These are phyloP conservation scores for Triops cancriformis DNA, from an alignment of 1,140 invertebrate genomes.

Conservation along the genomic window DNA sequence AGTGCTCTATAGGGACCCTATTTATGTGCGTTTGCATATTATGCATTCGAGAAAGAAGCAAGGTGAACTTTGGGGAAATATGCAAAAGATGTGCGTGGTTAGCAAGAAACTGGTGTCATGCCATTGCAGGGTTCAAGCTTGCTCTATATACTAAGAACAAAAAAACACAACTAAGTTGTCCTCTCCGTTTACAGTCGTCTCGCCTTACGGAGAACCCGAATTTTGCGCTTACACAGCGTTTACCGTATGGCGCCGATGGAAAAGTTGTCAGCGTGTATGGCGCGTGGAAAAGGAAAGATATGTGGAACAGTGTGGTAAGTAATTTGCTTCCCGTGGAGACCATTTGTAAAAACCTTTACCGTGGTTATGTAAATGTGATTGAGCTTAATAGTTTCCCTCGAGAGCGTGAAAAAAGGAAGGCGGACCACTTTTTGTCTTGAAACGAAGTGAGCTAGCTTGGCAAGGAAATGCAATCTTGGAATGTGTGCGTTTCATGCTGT, in stretches of 20 bases:
- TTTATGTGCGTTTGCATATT: neutral
- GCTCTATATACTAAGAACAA: neutral
- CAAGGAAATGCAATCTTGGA: neutral
- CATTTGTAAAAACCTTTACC: conserved; percentile 5
- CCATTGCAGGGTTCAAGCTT: neutral
- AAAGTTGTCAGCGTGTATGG: neutral
- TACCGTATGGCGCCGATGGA: neutral
- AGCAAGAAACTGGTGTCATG: neutral
- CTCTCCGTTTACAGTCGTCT: neutral
- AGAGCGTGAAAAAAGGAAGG: neutral
- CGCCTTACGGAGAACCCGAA: conserved; percentile 4
- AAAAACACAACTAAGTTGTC: neutral
- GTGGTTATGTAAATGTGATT: conserved; percentile 14
- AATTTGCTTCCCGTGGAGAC: neutral
- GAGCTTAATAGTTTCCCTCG: conserved; percentile 4
- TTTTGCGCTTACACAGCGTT: conserved; percentile 1
- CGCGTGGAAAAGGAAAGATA: neutral
- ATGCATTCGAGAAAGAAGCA: neutral
- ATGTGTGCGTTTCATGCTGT: neutral
- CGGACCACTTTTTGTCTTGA: neutral
- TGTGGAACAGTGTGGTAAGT: conserved; percentile 7
- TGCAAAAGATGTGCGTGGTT: neutral
- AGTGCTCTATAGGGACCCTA: neutral
- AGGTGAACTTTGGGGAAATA: neutral
- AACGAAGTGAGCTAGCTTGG: neutral